phyloP scores from a whole-genome alignment of 2,888 invertebrate genomes.

The Diogma glabrata region DNA sequence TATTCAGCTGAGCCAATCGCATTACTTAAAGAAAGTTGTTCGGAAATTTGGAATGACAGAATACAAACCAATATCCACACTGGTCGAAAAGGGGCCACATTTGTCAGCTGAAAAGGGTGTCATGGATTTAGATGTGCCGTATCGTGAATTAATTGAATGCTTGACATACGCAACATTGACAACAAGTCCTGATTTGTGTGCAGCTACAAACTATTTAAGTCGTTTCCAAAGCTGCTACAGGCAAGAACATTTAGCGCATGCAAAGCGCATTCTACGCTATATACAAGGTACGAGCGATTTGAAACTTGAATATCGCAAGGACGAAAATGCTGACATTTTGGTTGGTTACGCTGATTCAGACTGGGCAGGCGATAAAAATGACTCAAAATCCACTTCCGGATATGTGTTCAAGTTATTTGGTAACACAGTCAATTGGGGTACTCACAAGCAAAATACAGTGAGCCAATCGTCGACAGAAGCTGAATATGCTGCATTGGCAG shows the following conservation, averaged over 20 bases:
- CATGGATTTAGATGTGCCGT: background rate
- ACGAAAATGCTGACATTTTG: background rate
- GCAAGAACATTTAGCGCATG: background rate
- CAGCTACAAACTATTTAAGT: no score
- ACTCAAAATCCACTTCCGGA: background rate
- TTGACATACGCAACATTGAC: background rate
- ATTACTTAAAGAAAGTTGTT: background rate
- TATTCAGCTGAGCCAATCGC: background rate
- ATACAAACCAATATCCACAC: no score
- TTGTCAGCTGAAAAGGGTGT: no score
- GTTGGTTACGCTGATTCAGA: background rate
- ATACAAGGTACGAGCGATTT: no score
- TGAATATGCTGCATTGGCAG: background rate
- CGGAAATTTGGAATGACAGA: no score
- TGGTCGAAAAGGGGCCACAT: no score
- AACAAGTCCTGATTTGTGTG: background rate
- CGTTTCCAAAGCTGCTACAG: no score
- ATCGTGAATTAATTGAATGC: slow-evolving; percentile 1
- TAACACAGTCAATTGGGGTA: background rate
- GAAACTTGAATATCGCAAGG: no score
- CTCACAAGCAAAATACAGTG: background rate
- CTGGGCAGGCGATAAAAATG: background rate
- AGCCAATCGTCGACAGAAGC: background rate
- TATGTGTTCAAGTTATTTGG: no score
- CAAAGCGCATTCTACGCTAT: no score